Evolutionary conservation across 2,888 invertebrate species (phyloP), one percentile per base, ranked within the genome.

Genomic region (Drosophila fungiperda): DNA sequence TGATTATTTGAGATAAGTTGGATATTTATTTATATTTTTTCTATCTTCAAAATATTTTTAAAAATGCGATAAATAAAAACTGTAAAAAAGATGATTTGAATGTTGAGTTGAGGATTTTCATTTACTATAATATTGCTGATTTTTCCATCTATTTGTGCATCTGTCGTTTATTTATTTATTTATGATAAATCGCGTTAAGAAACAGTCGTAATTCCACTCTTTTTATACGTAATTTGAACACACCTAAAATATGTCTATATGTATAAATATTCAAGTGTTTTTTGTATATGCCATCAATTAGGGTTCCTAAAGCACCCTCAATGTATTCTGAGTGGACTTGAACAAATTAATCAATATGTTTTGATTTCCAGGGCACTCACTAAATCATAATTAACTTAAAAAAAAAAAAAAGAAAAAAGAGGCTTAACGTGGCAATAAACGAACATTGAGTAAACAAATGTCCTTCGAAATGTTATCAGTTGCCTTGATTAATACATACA

Each of bases 321-420:
- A 23, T 66, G 36, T 35, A 36, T 35, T 32, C 36, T 36, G 20
- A 38, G 17, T 68, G 1, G 15, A 38, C 29, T 55, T 55, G 48
- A 38, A 49, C 38, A 54, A 33, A 33, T 33, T 11, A 38, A 68
- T 55, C 55, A 48, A 55, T 67, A 8, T 68, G 17, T 38, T 48
- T 36, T 23, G 52, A 1, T 45, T 38, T 29, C 2, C 20, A 20
- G 3, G n/a, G 15, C 12, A 7, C 20, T 54, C 54, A 68, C 40
- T 69, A 40, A 29, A 23, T 69, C n/a, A 69, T 35, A 49, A 69
- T 54, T 68, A 68, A 20, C 36, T 36, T 45, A 20, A 17, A n/a
- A 32, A 33, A 23, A 49, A 29, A 38, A 4, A 29, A 29, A 29
- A 26, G n/a, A 26, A 29, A 29, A 29, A 29, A 5, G 0, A 1